Evolutionary conservation across 2,888 invertebrate species (phyloP), one percentile per base, ranked within the genome.

Genomic region (Drosophila pseudotakahashii): DNA sequence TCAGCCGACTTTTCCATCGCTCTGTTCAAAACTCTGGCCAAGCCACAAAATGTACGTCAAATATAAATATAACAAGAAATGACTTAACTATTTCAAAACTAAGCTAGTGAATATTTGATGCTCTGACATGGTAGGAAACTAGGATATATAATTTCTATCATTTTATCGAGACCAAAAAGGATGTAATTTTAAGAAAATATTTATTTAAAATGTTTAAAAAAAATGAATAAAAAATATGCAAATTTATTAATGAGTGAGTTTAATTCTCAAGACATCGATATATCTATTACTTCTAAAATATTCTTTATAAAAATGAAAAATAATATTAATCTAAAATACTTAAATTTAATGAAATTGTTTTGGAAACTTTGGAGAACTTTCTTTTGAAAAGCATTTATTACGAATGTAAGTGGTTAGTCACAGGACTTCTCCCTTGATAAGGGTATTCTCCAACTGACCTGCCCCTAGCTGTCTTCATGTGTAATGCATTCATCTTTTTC

Each of bases 401-500:
- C n/a, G 7, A 4, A n/a, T 2, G 2, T 11, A 0, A 16, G 14
- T 7, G 3, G 2, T 1, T 3, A 50, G 26, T 26, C 5, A 39
- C 26, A 39, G 0, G 14, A 1, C 13, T 13, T 6, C 7, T 10
- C 10, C 13, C 5, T 52, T 7, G 6, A 0, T 7, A 2, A 61
- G 53, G 3, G 45, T 41, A 42, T 53, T 44, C 14, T 9, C 9
- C 45, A 30, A 41, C 41, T 47, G 51, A 51, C 45, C 62, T 52
- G 44, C 48, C 51, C 53, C 52, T 63, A 51, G 51, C 51, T 34
- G 55, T 70, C 73, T 85, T 72, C 69, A 89, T 81, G 76, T 84
- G 72, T 75, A 79, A 87, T 85, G 73, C 88, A 88, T 88, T 79
- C 78, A 88, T 88, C 66, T 79, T 81, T 84, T 79, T 73, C 66